phyloP scores from a whole-genome alignment of 2,113 vertebrate genomes.

The Apodemus speciosus region DNA sequence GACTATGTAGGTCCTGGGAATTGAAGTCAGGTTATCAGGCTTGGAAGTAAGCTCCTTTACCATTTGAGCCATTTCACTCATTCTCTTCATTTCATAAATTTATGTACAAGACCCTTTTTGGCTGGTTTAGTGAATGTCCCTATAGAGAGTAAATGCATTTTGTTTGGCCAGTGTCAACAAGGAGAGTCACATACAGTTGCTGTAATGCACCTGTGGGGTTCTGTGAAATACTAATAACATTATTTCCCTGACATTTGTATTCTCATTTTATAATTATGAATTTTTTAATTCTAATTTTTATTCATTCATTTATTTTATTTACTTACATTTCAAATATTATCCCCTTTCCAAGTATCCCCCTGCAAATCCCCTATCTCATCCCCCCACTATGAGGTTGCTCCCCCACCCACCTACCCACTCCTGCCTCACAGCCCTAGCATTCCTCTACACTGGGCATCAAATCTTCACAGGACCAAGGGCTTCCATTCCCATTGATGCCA shows the following conservation, averaged over 20 bases:
- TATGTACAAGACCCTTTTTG: background rate
- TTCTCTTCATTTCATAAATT: background rate
- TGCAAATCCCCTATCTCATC: too few species aligned
- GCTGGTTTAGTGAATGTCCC: background rate
- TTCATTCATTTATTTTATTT: too few species aligned
- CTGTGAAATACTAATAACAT: background rate
- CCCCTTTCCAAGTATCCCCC: too few species aligned
- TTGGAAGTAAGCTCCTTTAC: background rate
- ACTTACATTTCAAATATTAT: too few species aligned
- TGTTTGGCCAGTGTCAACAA: background rate
- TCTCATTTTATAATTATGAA: background rate
- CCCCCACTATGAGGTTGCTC: too few species aligned
- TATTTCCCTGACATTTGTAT: background rate
- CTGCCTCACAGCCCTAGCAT: too few species aligned
- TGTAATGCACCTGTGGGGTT: background rate
- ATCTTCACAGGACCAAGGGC: too few species aligned
- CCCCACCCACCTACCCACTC: too few species aligned
- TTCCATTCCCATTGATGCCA: too few species aligned
- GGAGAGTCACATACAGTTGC: background rate
- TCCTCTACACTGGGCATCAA: too few species aligned
- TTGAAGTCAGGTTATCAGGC: background rate
- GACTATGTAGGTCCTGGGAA: background rate
- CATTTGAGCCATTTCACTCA: background rate
- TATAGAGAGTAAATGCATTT: background rate
- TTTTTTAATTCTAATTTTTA: background rate